Conservation (phyloP, 2,888 invertebrate genomes). For the Megaustenia siamemsis region DNA sequence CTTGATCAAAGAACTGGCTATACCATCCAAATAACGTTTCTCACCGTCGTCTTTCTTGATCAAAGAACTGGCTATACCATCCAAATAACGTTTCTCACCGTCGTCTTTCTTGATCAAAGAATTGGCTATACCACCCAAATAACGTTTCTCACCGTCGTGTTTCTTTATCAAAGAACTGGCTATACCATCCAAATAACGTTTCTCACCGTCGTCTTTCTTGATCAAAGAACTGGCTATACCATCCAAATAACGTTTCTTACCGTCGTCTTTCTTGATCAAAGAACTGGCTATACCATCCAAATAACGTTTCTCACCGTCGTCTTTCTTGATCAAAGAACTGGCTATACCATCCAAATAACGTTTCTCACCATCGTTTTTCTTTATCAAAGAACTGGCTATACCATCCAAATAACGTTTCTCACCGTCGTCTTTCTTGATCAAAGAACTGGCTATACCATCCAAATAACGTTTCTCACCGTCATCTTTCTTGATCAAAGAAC, state of each 20-base stretch:
- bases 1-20: background rate
- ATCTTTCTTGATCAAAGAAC: background rate
- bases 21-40: slow-evolving; percentile 8
- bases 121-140: slow-evolving; percentile 5
- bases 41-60: background rate
- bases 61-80: background rate
- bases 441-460: background rate
- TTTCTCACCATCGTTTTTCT: slow-evolving; percentile 14
- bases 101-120: background rate
- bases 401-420: slow-evolving; percentile 11
- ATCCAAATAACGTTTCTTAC: slow-evolving; percentile 4
- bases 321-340: slow-evolving; percentile 7
- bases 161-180: slow-evolving; percentile 10
- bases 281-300: slow-evolving; percentile 19
- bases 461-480: slow-evolving; percentile 2
- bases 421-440: slow-evolving; percentile 14
- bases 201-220: slow-evolving; percentile 8
- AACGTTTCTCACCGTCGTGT: background rate
- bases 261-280: slow-evolving; percentile 8
- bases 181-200: slow-evolving; percentile 7
- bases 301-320: slow-evolving; percentile 7
- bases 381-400: background rate
- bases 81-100: background rate
- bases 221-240: background rate
- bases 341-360: slow-evolving; percentile 17